Evolutionary conservation across 2,888 invertebrate species (phyloP), one percentile per base, ranked within the genome.

Genomic region (Chymomyza procnemis): DNA sequence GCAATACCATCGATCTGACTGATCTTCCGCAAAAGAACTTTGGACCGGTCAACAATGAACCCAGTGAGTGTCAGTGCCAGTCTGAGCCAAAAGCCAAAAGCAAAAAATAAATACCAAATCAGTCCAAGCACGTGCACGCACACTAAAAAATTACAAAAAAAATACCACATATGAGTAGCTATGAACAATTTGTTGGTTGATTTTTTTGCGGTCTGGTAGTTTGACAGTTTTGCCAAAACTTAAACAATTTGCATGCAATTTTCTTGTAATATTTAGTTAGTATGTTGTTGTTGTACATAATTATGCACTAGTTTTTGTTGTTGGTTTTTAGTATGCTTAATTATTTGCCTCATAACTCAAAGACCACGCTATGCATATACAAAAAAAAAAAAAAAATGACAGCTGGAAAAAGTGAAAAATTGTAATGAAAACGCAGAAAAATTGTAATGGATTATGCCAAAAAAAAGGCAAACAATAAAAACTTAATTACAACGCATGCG

Each of bases 31-130:
- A 92, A 80, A 91, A 91, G 88, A 92, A 92, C 88, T 95, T 93
- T 88, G 95, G 95, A 88, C 95, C 95, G 16, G 95, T 95, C 76
- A 92, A 93, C 87, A 95, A 95, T 90, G 95, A 95, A 90, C 94
- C 95, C 92, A 94, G 95, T 95, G 94, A 95, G 95, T 94, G 87
- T 80, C 54, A 54, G 54, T 21, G 54, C 4, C 54, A 54, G 54
- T 21, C 19, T 18, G 18, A 21, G 54, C 54, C 18, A 54, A n/a
- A n/a, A 54, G 19, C 6, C 14, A 50, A 50, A 48, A 50, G 18
- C 48, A 61, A 50, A 50, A 61, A 26, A 6, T n/a, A 55, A 55
- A 56, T 18, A 50, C 50, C 21, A 18, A 66, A 71, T 61, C 73
- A 73, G 58, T 71, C 71, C 75, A 82, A 73, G 85, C 79, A 81